A percentile compares a stretch with the other conserved stretches of the same genome.
These are phyloP conservation scores for Acanthornis magna DNA, from an alignment of 2,797 vertebrate species.

Conservation along the genomic window DNA sequence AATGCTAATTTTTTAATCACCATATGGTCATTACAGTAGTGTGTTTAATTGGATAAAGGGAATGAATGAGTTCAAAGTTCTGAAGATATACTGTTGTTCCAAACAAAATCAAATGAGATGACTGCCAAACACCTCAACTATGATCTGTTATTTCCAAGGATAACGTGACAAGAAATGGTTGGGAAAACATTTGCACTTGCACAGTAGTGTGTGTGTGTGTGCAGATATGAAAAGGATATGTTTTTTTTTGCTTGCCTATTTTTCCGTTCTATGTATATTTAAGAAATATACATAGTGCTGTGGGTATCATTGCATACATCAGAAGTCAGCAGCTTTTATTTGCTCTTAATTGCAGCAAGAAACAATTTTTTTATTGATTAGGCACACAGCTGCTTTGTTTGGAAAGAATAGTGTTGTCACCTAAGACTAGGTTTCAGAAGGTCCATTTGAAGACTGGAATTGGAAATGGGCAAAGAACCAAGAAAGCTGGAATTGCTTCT, in stretches of 20 bases:
- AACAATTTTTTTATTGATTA: neutral
- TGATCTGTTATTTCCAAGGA: conserved; percentile 13
- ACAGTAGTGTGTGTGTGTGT: neutral
- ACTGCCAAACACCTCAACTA: neutral
- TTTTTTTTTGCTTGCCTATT: conserved; percentile 49
- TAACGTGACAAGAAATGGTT: conserved; percentile 34
- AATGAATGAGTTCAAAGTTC: neutral
- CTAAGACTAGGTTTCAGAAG: neutral
- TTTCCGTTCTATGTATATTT: conserved; percentile 71
- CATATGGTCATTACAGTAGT: neutral
- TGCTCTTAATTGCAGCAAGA: conserved; percentile 35
- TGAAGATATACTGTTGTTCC: conserved; percentile 48
- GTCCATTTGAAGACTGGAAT: neutral
- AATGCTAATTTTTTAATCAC: neutral
- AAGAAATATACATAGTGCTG: conserved; percentile 68
- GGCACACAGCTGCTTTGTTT: conserved; percentile 18
- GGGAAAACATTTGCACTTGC: conserved; percentile 49
- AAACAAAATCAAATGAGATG: conserved; percentile 19
- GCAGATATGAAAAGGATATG: neutral
- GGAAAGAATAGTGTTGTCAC: neutral
- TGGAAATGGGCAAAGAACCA: neutral
- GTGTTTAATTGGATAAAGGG: neutral
- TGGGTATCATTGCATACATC: conserved; percentile 67
- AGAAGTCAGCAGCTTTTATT: conserved; percentile 60
- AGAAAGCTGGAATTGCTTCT: neutral